Base-by-base conservation (phyloP, 2,888 invertebrate genomes). In the Cyrtodaria siliqua region DNA sequence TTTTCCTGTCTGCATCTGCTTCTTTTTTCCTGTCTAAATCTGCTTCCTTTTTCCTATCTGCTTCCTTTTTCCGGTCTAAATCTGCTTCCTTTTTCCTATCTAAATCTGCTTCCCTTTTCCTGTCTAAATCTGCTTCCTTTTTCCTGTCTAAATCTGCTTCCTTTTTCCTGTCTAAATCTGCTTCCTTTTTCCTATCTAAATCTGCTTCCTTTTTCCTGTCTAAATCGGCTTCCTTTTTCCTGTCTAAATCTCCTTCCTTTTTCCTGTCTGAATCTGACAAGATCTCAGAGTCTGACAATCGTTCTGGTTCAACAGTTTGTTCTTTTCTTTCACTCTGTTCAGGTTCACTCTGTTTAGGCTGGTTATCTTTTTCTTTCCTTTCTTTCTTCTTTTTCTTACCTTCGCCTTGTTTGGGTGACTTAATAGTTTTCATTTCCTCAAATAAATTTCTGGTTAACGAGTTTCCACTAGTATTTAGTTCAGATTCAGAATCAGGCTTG, bases 181-280 rank as follows among this genome's bases (percentile, higher is more conserved):
- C 73, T 50, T 82, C 78, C 26, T 74, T 79, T 47, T 79, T 79
- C n/a, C n/a, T n/a, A 9, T 63, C 57, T 33, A 70, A 72, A 49
- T 68, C 74, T 53, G 75, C 64, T 40, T 4, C 12, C 12, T 33
- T 33, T 8, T 33, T 33, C 33, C 12, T 12, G 12, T 4, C 4
- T 6, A 9, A 4, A 16, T 59, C 61, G 27, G 79, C 73, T 50
- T 82, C 78, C 26, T 74, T 79, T 47, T 79, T 79, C 6, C 49
- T 26, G 2, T n/a, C n/a, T n/a, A n/a, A n/a, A n/a, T n/a, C n/a
- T 12, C 8, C 23, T 57, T 63, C 40, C 79, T 76, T 49, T 81
- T 77, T 29, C 72, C 77, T 42, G 75, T 82, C 82, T 0, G 73
- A 64, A 23, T 82, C 79, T 2, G 86, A 83, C 9, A 84, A 53